These are phyloP conservation scores for Oreortyx pictus DNA, from an alignment of 2,797 vertebrate genomes.

Conservation along the genomic window DNA sequence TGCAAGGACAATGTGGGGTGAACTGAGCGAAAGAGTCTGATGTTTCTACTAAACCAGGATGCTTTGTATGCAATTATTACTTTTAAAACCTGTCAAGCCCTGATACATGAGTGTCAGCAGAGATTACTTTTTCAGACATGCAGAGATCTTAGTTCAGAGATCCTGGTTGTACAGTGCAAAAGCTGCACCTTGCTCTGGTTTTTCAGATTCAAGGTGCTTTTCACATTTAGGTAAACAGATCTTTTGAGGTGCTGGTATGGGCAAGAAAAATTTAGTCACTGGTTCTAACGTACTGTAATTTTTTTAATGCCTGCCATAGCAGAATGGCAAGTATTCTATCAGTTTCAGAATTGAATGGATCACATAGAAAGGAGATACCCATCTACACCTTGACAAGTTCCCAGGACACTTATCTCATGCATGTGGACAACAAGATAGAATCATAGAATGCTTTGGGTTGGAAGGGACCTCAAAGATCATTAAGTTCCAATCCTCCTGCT, in stretches of 20 bases:
- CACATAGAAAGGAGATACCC: not conserved
- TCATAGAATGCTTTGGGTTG: too few relatives aligned
- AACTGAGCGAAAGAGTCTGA: not conserved
- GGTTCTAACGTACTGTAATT: not conserved
- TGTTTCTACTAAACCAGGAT: not conserved
- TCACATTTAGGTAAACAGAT: not conserved
- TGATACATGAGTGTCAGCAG: not conserved
- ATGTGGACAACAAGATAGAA: accelerated
- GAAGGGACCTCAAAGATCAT: too few relatives aligned
- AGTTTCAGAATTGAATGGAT: not conserved
- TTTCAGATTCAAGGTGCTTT: not conserved
- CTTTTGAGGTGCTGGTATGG: not conserved
- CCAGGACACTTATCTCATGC: not conserved
- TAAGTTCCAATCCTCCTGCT: too few relatives aligned
- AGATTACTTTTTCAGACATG: not conserved
- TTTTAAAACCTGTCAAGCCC: not conserved
- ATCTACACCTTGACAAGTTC: not conserved
- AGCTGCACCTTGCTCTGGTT: not conserved
- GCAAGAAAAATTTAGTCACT: not conserved
- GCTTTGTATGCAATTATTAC: not conserved
- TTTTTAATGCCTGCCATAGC: not conserved
- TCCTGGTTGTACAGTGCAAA: not conserved
- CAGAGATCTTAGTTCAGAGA: not conserved
- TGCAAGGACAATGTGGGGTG: not conserved
- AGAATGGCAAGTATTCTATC: not conserved